Percentiles rank a stretch among this genome's conserved stretches.
Evolutionary conservation across 2,113 vertebrate species (phyloP).

Genomic region (Carollia perspicillata): DNA sequence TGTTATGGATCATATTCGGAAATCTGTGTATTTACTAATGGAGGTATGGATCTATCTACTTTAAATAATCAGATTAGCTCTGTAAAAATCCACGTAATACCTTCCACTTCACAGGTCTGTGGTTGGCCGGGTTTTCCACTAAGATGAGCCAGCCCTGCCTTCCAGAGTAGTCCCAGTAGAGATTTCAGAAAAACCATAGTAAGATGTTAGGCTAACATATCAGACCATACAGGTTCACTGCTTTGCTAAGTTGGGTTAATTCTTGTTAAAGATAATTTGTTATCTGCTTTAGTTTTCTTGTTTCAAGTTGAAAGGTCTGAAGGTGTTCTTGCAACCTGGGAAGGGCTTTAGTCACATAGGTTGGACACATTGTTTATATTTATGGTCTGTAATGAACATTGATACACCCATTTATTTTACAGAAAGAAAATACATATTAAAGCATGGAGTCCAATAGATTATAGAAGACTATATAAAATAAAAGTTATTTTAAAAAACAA

Average conservation of each 20-base stretch:
- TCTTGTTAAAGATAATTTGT: neutral
- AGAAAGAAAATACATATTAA: neutral
- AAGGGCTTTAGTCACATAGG: neutral
- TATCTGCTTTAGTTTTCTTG: neutral
- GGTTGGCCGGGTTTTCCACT: neutral
- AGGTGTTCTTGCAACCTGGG: neutral
- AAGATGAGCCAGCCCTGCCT: neutral
- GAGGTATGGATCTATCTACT: neutral
- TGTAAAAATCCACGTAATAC: neutral
- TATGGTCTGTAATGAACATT: neutral
- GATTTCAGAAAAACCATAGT: neutral
- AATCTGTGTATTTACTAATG: neutral
- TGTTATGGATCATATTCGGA: neutral
- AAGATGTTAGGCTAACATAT: neutral
- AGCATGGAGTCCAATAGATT: neutral
- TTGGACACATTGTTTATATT: neutral
- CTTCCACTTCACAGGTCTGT: neutral
- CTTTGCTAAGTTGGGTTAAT: neutral
- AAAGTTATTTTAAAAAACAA: neutral
- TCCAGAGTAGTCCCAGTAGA: neutral
- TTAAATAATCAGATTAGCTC: neutral
- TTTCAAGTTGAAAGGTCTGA: neutral
- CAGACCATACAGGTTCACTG: neutral
- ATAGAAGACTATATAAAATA: constrained; percentile 2
- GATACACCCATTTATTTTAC: neutral